Percentiles rank a stretch among this genome's conserved stretches.
Evolutionary conservation across 2,113 vertebrate species (phyloP).

Genomic region (Ascaphus truei): DNA sequence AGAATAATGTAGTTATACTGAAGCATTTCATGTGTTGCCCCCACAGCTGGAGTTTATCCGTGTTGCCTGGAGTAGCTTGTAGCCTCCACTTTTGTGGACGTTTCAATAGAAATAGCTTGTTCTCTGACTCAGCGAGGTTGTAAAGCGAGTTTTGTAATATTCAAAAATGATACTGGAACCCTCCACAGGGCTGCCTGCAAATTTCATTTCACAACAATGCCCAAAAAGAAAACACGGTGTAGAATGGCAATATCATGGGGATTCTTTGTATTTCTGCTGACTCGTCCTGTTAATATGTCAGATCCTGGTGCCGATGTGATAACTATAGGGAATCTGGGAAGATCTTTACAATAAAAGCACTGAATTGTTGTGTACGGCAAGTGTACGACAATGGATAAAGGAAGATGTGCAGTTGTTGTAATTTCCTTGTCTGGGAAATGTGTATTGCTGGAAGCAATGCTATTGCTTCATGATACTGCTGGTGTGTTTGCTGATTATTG

Average conservation of each 20-base stretch:
- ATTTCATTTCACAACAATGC: conserved; percentile 28
- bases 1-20: neutral
- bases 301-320: conserved; percentile 28
- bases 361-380: conserved; percentile 28
- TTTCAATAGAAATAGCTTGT: conserved; percentile 5
- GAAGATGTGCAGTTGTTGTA: conserved; percentile 28
- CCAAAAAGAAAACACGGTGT: conserved; percentile 10
- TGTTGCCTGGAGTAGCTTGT: conserved; percentile 4
- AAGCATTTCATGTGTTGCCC: neutral
- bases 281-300: conserved; percentile 31
- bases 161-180: conserved; percentile 23
- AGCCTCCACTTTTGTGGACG: conserved; percentile 14
- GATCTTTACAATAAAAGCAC: conserved; percentile 25
- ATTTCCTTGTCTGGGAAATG: conserved; percentile 28
- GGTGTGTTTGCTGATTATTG: too few species aligned
- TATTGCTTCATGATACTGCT: neutral
- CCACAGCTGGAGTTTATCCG: neutral
- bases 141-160: conserved; percentile 10
- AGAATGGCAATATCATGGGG: conserved; percentile 26
- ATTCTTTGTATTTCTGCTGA: conserved; percentile 28
- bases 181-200: conserved; percentile 26
- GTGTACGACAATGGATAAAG: conserved; percentile 12
- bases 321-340: conserved; percentile 32
- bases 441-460: conserved; percentile 3
- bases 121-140: conserved; percentile 6